Percentiles rank a stretch among this genome's conserved stretches.
phyloP scores from a whole-genome alignment of 2,113 vertebrate species.

The Cromileptes altivelis region DNA sequence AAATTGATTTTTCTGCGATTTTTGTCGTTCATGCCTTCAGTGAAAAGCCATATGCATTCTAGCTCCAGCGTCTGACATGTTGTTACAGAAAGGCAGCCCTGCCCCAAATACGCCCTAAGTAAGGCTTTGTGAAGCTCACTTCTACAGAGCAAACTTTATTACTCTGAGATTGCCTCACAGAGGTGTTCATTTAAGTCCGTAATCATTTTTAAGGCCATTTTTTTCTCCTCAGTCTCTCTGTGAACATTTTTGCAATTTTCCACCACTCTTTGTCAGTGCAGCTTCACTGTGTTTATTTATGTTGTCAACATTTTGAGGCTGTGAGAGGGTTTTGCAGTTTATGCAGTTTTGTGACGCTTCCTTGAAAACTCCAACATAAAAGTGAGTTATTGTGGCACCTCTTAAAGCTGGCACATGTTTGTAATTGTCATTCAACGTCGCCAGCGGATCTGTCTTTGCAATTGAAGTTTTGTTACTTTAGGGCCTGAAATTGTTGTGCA shows the following conservation, averaged over 20 bases:
- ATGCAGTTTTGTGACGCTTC: conserved; percentile 56
- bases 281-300: conserved; percentile 45
- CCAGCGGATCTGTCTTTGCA: conserved; percentile 32
- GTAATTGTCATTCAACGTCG: conserved; percentile 50
- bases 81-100: conserved; percentile 16
- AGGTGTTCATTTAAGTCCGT: conserved; percentile 22
- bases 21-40: neutral
- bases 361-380: conserved; percentile 55
- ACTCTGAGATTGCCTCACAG: neutral
- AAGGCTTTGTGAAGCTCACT: conserved; percentile 4
- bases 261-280: conserved; percentile 38
- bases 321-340: conserved; percentile 40
- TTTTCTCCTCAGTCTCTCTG: neutral
- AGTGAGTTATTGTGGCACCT: conserved; percentile 39
- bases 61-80: neutral
- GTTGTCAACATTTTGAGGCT: conserved; percentile 54
- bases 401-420: conserved; percentile 60
- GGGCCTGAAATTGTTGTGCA: conserved; percentile 24
- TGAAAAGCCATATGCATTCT: conserved; percentile 3
- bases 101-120: conserved; percentile 3
- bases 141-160: conserved; percentile 26
- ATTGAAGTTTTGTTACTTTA: conserved; percentile 36
- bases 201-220: conserved; percentile 30
- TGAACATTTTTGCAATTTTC: conserved; percentile 32
- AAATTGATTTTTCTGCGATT: conserved; percentile 3